Base-by-base conservation (phyloP, 2,797 vertebrate genomes). In the Onychomys arenicola region DNA sequence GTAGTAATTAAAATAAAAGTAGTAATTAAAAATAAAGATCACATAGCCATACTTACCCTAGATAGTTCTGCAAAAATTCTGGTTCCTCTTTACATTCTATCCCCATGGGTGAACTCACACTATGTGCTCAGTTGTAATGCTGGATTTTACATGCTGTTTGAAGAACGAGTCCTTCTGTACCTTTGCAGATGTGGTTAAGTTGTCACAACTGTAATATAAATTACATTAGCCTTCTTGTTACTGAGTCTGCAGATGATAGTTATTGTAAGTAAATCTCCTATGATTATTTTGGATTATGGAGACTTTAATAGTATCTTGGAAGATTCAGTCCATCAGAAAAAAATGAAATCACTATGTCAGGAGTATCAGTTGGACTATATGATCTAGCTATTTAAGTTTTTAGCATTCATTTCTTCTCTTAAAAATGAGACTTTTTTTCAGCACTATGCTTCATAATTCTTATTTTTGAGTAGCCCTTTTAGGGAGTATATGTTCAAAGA, bases 1-100 rank as follows among this genome's bases (percentile, higher is more conserved):
- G n/a, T 1, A 80, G 67, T 10, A 89, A 83, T 93, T 95, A 27
- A 88, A 67, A 94, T n/a, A n/a, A n/a, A n/a, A n/a, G n/a, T 1
- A 80, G 67, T 10, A 89, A 83, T 93, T 95, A 27, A 88, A 67
- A 94, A 84, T 52, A 27, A 93, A 89, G 43, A 85, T 89, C 89
- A 71, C 32, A 67, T 46, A 78, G 34, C 87, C 34, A 46, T 25
- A 23, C 23, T 29, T 88, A 37, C 27, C 67, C 73, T 19, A 91
- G 37, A 83, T 40, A 91, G 71, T 63, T n/a, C 61, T 87, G 6
- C 46, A 93, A 91, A 59, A 83, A 86, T 69, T 93, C 81, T 75
- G 65, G 34, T 82, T 0, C 27, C 40, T 85, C 91, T 25, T 93
- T 87, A 81, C 34, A 13, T 69, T 5, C 32, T 59, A 75, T 52